Evolutionary conservation across 2,797 vertebrate genomes (phyloP), one percentile per base, ranked within the genome.

Genomic region (Manis javanica): DNA sequence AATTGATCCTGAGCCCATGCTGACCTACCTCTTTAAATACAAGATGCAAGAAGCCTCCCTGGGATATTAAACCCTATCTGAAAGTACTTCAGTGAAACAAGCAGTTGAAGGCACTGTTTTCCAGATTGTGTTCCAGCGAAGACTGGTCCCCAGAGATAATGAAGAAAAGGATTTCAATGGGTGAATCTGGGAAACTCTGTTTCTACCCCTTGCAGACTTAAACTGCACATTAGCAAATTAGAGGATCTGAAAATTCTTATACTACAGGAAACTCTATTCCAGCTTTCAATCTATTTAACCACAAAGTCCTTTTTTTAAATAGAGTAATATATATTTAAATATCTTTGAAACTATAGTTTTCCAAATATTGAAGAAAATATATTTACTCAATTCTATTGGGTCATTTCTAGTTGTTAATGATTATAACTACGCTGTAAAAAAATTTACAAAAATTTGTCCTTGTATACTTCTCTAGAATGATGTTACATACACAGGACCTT

Each of bases 191-290:
- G 84, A 86, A 89, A 78, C 69, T 96, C 82, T 68, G 39, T 66
- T 87, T 95, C 72, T 59, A 86, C 53, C 29, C 61, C 21, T 74
- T 14, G 53, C n/a, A 86, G 78, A 83, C 55, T 89, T 92, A 82
- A 96, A 94, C 94, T 87, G 71, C 74, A 94, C 69, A 94, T 91
- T 75, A 92, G 92, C 90, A 92, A 97, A 95, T 93, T 42, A 97
- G 72, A 87, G 46, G 72, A 88, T 83, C 37, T 87, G 81, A 83
- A 81, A 68, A 97, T 87, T 96, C 69, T 82, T 68, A 7, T 57
- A 84, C 63, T 26, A 83, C 57, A 89, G 94, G 61, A 96, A 94
- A 84, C 37, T 87, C 89, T 49, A 59, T 42, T 42, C 8, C 34
- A 57, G 39, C 19, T 91, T 96, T 88, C 88, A 88, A 83, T 94